These are phyloP conservation scores for Cosmopolites sordidus DNA, from an alignment of 2,888 invertebrate species.

Conservation along the genomic window DNA sequence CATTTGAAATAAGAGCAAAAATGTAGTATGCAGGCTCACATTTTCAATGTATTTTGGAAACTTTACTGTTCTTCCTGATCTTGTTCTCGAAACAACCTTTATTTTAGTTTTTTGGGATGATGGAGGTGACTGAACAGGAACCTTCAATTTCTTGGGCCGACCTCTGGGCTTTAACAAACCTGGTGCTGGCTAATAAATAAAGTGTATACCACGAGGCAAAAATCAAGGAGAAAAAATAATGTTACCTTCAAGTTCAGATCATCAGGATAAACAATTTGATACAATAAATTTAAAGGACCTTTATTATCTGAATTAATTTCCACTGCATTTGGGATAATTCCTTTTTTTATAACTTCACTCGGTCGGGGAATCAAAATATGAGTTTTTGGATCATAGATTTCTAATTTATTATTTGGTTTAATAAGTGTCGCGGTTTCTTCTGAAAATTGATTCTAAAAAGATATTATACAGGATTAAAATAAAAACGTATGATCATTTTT, in stretches of 20 bases:
- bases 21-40: constrained; percentile 4
- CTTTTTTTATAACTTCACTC: constrained; percentile 11
- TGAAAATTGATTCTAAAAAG: no score
- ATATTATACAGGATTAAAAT: no score
- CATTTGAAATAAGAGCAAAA: neutral
- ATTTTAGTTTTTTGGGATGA: constrained; percentile 27
- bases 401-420: neutral
- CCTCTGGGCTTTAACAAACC: constrained; percentile 31
- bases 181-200: constrained; percentile 26
- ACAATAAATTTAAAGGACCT: constrained; percentile 31
- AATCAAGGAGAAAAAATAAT: constrained; percentile 1
- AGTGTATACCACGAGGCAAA: no score
- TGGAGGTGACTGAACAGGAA: constrained; percentile 8
- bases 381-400: constrained; percentile 16
- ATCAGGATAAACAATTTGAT: constrained; percentile 42
- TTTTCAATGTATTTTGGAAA: constrained; percentile 38
- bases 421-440: no score
- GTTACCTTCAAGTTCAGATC: constrained; percentile 39
- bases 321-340: constrained; percentile 4
- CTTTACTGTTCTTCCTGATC: constrained; percentile 43
- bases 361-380: constrained; percentile 7
- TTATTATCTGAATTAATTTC: constrained; percentile 1
- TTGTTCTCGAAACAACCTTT: constrained; percentile 35
- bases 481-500: no score
- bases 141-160: constrained; percentile 35